Evolutionary conservation across 2,888 invertebrate species (phyloP).

Genomic region (Anagyrus pseudococci): DNA sequence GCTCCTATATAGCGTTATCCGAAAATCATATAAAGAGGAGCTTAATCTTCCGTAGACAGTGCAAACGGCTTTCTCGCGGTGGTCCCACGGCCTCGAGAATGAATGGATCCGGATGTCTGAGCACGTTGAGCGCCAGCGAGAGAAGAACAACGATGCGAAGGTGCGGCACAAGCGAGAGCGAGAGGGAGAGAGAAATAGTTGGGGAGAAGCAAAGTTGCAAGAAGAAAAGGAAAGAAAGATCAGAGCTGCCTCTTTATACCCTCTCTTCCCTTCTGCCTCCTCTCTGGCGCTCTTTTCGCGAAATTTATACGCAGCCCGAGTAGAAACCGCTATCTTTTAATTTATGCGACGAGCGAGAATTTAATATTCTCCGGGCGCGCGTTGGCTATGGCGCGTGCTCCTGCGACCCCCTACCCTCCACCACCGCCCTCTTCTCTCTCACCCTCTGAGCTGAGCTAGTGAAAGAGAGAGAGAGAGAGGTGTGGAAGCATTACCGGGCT

Average conservation of each 20-base stretch:
- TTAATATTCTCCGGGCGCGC: constrained; percentile 58
- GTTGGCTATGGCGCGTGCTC: constrained; percentile 46
- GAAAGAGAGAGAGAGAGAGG: background rate
- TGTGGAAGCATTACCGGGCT: constrained; percentile 16
- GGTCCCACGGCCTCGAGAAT: constrained; percentile 12
- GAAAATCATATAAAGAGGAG: too few species aligned
- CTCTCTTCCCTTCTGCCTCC: background rate
- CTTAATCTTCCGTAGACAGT: too few species aligned
- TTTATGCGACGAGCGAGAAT: constrained; percentile 58
- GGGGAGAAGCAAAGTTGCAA: background rate
- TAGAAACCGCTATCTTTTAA: constrained; percentile 58
- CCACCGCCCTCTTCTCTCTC: background rate
- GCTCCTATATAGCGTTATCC: too few species aligned
- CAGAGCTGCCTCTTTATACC: background rate
- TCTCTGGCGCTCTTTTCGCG: constrained; percentile 13
- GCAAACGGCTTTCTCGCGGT: constrained; percentile 7
- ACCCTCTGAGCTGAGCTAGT: too few species aligned
- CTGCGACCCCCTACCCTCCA: too few species aligned
- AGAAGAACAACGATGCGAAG: too few species aligned
- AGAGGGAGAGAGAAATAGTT: constrained; percentile 2
- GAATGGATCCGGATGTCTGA: constrained; percentile 13
- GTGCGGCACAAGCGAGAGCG: background rate
- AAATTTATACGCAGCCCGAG: constrained; percentile 52
- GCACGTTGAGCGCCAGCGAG: too few species aligned
- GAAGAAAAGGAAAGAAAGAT: constrained; percentile 6